These are phyloP conservation scores for Oikopleura albicans DNA, from an alignment of 23 tunicate genomes.

Conservation along the genomic window DNA sequence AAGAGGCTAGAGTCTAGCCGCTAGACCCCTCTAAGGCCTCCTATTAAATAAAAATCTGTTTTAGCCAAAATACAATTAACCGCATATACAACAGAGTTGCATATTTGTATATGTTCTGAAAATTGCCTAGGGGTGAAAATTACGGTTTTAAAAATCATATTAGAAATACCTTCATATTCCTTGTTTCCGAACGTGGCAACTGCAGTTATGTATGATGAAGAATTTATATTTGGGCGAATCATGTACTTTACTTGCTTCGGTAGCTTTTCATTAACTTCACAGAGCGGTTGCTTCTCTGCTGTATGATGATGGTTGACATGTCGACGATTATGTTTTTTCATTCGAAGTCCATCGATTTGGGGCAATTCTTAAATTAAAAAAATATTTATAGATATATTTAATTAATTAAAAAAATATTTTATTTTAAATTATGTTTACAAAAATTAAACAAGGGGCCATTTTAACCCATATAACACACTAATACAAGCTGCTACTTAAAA, in stretches of 20 bases:
- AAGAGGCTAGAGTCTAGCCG: too few species aligned
- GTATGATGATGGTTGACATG: not conserved
- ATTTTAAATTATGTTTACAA: too few species aligned
- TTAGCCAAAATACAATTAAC: too few species aligned
- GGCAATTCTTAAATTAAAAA: not conserved
- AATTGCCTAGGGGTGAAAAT: not conserved
- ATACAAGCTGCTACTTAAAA: too few species aligned
- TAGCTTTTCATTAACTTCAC: not conserved
- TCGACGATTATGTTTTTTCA: not conserved
- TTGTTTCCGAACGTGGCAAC: not conserved
- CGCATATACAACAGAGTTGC: too few species aligned
- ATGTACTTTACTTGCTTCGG: not conserved
- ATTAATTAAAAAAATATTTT: too few species aligned
- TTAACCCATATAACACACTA: too few species aligned
- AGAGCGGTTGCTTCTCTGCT: not conserved
- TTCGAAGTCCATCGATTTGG: not conserved
- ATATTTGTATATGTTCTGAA: not conserved
- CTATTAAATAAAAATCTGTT: too few species aligned
- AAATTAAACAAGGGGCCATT: too few species aligned
- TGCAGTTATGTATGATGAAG: not conserved
- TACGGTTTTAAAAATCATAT: not conserved
- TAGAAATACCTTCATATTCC: not conserved
- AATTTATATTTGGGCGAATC: not conserved
- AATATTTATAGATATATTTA: too few species aligned
- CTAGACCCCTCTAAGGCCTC: too few species aligned